Percentiles rank a stretch among this genome's conserved stretches.
Conservation (phyloP, 2,888 invertebrate genomes). For the Ochropacha duplaris region DNA sequence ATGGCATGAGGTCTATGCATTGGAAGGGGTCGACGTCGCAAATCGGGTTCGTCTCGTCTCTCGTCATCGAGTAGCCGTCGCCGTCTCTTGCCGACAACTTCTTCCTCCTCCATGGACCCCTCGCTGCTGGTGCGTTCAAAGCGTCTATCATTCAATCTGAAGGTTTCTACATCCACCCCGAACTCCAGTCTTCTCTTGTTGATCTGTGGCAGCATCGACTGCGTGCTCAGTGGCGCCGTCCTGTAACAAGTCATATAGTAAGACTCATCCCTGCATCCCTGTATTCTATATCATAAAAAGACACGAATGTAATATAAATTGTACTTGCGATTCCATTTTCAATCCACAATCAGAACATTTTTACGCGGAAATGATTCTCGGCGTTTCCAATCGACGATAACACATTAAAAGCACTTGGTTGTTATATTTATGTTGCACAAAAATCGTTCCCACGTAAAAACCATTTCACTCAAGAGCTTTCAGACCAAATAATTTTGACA, state of each 20-base stretch:
- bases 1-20: slow-evolving; percentile 64
- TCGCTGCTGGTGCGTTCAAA: slow-evolving; percentile 57
- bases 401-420: slow-evolving; percentile 73
- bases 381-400: slow-evolving; percentile 78
- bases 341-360: slow-evolving; percentile 83
- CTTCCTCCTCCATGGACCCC: slow-evolving; percentile 77
- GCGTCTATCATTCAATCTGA: slow-evolving; percentile 65
- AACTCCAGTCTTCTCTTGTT: slow-evolving; percentile 88
- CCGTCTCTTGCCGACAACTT: slow-evolving; percentile 64
- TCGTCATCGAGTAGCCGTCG: slow-evolving; percentile 78
- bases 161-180: slow-evolving; percentile 78
- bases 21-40: slow-evolving; percentile 50
- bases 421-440: slow-evolving; percentile 71
- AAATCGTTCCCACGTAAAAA: slow-evolving; percentile 84
- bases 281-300: slow-evolving; percentile 24
- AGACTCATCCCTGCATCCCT: slow-evolving; percentile 35
- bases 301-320: slow-evolving; percentile 51
- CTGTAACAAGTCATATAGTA: slow-evolving; percentile 68
- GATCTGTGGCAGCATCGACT: slow-evolving; percentile 85
- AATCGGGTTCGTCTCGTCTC: slow-evolving; percentile 53
- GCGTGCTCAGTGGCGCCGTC: slow-evolving; percentile 79
- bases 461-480: slow-evolving; percentile 84
- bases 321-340: slow-evolving; percentile 82
- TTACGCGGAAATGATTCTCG: slow-evolving; percentile 84
- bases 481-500: slow-evolving; percentile 71